Evolutionary conservation across 1,140 invertebrate species (phyloP).

Genomic region (Papilio polyxenes): DNA sequence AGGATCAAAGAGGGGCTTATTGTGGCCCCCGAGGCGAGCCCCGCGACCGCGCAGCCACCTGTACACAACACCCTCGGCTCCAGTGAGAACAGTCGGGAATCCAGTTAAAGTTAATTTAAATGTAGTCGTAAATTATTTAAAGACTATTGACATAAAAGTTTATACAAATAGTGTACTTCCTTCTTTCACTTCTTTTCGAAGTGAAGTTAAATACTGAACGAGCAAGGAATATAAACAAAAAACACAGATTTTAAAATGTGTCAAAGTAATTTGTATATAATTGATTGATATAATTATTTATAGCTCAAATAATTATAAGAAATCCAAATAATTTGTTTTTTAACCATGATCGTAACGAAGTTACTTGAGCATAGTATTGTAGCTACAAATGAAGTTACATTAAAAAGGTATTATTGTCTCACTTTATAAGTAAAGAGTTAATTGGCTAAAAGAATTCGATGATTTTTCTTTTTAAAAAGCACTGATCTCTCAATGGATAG

Average conservation of each 20-base stretch:
- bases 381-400: neutral
- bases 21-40: slow-evolving; percentile 73
- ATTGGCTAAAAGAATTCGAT: slow-evolving; percentile 12
- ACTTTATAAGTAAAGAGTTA: neutral
- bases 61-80: slow-evolving; percentile 69
- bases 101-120: slow-evolving; percentile 73
- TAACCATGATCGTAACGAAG: neutral
- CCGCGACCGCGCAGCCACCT: slow-evolving; percentile 59
- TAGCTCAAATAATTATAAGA: slow-evolving; percentile 21
- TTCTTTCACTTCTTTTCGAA: slow-evolving; percentile 16
- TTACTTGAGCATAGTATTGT: neutral
- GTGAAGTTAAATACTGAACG: slow-evolving; percentile 8
- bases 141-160: slow-evolving; percentile 35
- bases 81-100: slow-evolving; percentile 84
- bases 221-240: neutral
- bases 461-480: slow-evolving; percentile 14
- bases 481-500: no score
- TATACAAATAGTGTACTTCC: neutral
- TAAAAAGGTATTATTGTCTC: neutral
- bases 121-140: slow-evolving; percentile 24
- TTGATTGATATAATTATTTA: slow-evolving; percentile 29
- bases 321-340: slow-evolving; percentile 1
- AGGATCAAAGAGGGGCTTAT: slow-evolving; percentile 93
- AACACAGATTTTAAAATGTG: slow-evolving; percentile 28
- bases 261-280: slow-evolving; percentile 36